Conservation (phyloP, 2,113 vertebrate genomes). For the Tinamus guttatus region DNA sequence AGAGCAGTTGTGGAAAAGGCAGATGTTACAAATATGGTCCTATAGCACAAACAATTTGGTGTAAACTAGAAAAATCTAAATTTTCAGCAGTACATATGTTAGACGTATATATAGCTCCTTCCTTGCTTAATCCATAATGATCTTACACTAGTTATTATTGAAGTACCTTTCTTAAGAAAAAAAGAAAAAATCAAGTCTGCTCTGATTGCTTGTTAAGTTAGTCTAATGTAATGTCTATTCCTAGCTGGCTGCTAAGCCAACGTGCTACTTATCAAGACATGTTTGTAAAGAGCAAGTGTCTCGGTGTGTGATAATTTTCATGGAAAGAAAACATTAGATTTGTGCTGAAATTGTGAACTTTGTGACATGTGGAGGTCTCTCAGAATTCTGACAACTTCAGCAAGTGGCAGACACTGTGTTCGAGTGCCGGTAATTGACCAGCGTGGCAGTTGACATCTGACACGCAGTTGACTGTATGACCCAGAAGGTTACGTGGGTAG, state of each 20-base stretch:
- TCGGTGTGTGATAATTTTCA: conserved; percentile 34
- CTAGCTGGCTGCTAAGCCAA: neutral
- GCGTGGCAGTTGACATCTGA: conserved; percentile 55
- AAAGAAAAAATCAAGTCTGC: neutral
- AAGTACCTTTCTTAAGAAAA: neutral
- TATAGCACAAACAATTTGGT: neutral
- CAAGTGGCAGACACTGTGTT: conserved; percentile 70
- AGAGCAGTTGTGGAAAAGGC: neutral
- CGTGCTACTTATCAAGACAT: neutral
- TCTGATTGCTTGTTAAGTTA: neutral
- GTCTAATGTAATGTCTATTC: neutral
- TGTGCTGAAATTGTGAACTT: conserved; percentile 61
- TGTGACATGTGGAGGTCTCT: conserved; percentile 48
- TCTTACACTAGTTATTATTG: neutral
- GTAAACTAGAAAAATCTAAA: neutral
- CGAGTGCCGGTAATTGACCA: conserved; percentile 78
- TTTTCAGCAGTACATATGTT: neutral
- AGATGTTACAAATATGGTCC: neutral
- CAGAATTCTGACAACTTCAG: conserved; percentile 73
- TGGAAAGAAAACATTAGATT: conserved; percentile 40
- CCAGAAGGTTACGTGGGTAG: conserved; percentile 64
- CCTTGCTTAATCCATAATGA: neutral
- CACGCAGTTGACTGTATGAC: conserved; percentile 55
- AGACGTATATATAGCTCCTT: neutral
- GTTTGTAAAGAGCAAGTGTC: neutral